Evolutionary conservation across 1,140 invertebrate genomes (phyloP), one percentile per base, ranked within the genome.

Genomic region (Coenobita brevimanus): DNA sequence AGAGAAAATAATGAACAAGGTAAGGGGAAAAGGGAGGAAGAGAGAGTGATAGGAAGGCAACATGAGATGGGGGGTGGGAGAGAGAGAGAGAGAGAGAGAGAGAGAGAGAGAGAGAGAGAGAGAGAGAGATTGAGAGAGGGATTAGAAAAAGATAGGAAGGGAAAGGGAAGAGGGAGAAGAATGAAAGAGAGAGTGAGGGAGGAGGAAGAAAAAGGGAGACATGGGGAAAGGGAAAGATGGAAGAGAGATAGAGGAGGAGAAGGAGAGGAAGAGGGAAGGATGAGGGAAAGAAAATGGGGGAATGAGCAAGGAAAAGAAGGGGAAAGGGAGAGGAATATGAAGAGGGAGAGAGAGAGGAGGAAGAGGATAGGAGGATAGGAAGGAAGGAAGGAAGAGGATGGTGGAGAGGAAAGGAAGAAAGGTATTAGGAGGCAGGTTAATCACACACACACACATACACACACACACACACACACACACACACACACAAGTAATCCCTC

Each of bases 31-130:
- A n/a, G 21, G 15, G 2, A 2, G 27, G 27, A 27, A 62, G 60
- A 62, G 60, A 62, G 60, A 62, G 60, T n/a, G 60, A 62, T 21
- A 62, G 60, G 27, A 27, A 62, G 60, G 27, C 21, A 62, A 27
- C 21, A 27, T n/a, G 60, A 62, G 60, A 62, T 24, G 15, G n/a
- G 33, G 67, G 27, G 15, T 10, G 27, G 33, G 67, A 43, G 67
- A 36, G 67, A 71, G 67, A 43, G 67, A 71, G 67, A 71, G 67
- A 71, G 67, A 71, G 67, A 71, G 67, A 71, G 67, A 71, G 67
- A 71, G 67, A 71, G 67, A 71, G 67, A 71, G 67, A 46, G 4
- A 76, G 36, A 76, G 73, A 46, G 13, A 76, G 46, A n/a, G 24
- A 67, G 30, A 67, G 21, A 67, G 30, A 33, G 64, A 33, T 8